Conservation (phyloP, 2,797 vertebrate genomes). For the Rhodeus uyekii region DNA sequence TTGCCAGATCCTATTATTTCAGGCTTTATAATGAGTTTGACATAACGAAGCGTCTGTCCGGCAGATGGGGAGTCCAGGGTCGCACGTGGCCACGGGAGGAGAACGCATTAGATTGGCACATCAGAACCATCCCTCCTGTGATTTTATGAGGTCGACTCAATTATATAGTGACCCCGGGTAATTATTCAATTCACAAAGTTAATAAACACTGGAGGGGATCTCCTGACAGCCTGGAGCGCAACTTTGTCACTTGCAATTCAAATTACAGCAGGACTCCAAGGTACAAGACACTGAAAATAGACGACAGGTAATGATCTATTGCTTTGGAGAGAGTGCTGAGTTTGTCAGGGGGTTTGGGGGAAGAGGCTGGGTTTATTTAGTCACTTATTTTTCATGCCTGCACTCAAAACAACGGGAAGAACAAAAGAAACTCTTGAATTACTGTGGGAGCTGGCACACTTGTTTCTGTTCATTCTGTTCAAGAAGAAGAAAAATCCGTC, state of each 20-base stretch:
- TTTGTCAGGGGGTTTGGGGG: slow-evolving; percentile 60
- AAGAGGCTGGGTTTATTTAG: slow-evolving; percentile 72
- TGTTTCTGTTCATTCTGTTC: slow-evolving; percentile 71
- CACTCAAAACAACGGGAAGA: slow-evolving; percentile 73
- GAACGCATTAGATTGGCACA: slow-evolving; percentile 51
- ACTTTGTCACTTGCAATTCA: slow-evolving; percentile 72
- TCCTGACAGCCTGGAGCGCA: slow-evolving; percentile 50
- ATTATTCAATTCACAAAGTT: slow-evolving; percentile 72
- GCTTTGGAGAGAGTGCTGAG: slow-evolving; percentile 59
- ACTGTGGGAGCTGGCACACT: slow-evolving; percentile 80
- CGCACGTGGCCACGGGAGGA: slow-evolving; percentile 42
- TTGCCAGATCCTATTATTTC: slow-evolving; percentile 10
- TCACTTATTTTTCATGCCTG: slow-evolving; percentile 72
- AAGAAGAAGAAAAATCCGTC: slow-evolving; percentile 63
- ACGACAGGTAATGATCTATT: slow-evolving; percentile 71
- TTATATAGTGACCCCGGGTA: slow-evolving; percentile 67
- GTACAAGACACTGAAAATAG: slow-evolving; percentile 60
- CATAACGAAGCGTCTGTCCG: slow-evolving; percentile 68
- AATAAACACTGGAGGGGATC: slow-evolving; percentile 69
- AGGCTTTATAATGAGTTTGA: slow-evolving; percentile 22
- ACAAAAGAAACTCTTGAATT: slow-evolving; percentile 79
- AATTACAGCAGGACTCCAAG: slow-evolving; percentile 62
- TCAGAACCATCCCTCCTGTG: slow-evolving; percentile 67
- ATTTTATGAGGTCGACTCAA: slow-evolving; percentile 77
- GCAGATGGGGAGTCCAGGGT: slow-evolving; percentile 55